phyloP scores from a whole-genome alignment of 2,888 invertebrate genomes.

The Cynaeus angustus region DNA sequence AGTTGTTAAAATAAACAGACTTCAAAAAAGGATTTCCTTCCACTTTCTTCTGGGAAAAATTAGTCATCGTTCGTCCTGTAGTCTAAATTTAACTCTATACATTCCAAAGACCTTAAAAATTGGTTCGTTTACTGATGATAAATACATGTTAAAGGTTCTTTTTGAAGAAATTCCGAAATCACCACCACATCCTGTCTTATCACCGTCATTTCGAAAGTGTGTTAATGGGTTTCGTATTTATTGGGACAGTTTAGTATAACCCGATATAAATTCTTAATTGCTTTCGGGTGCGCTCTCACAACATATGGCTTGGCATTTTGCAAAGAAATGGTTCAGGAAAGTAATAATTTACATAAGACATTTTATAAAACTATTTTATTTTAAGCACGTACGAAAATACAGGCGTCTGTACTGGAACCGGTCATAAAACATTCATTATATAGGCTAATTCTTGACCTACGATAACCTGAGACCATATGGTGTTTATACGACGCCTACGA shows the following conservation, averaged over 20 bases:
- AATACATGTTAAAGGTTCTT: not conserved
- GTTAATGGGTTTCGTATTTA: slow-evolving; percentile 37
- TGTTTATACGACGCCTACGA: slow-evolving; percentile 45
- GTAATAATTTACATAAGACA: slow-evolving; percentile 3
- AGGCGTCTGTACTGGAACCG: slow-evolving; percentile 1
- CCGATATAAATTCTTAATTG: slow-evolving; percentile 32
- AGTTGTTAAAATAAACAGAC: slow-evolving; percentile 28
- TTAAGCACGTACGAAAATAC: slow-evolving; percentile 21
- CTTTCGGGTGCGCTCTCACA: slow-evolving; percentile 7
- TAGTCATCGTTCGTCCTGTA: slow-evolving; percentile 9
- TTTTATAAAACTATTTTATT: slow-evolving; percentile 28
- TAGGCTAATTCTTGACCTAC: slow-evolving; percentile 50
- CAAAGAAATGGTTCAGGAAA: slow-evolving; percentile 1
- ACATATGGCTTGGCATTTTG: slow-evolving; percentile 21
- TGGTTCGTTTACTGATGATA: too few species aligned
- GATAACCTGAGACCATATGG: slow-evolving; percentile 51
- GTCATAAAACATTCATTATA: slow-evolving; percentile 38
- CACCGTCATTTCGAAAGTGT: slow-evolving; percentile 20
- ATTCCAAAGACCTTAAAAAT: too few species aligned
- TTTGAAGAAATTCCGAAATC: not conserved
- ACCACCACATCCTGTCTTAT: not conserved
- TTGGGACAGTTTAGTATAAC: slow-evolving; percentile 31
- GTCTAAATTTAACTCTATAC: too few species aligned
- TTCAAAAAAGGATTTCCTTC: slow-evolving; percentile 36
- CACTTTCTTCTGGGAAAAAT: slow-evolving; percentile 22